Evolutionary conservation across 2,113 vertebrate genomes (phyloP), one percentile per base, ranked within the genome.

Genomic region (Epinephelus cyanopodus): DNA sequence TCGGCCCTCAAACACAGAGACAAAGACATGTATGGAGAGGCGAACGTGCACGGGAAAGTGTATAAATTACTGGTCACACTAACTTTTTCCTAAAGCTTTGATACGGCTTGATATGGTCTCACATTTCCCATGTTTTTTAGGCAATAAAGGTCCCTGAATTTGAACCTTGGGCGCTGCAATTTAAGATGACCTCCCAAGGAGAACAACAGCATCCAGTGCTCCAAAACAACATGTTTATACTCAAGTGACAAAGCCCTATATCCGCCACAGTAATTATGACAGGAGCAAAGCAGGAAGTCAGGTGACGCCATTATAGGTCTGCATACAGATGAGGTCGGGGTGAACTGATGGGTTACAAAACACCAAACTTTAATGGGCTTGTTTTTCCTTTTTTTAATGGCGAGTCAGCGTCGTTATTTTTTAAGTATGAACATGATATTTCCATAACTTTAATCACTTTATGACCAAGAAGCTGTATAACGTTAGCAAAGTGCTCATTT

Each of bases 21-120:
- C 91, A 94, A 90, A 92, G 85, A 81, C 84, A 19, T 72, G 85
- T 93, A 82, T 87, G 82, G 75, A 68, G 58, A 77, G 67, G 71
- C 74, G 54, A 70, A 19, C 68, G 14, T 65, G 21, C 33, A 57
- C 48, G 48, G 66, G 33, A 60, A 48, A 68, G 52, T 69, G 29
- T 66, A 84, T 68, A 82, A 75, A 80, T 68, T 5, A 81, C 57
- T 14, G 54, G n/a, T 73, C 66, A 54, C 13, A 53, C 47, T 71
- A 25, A 76, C 48, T 69, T 83, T 48, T 58, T n/a, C 21, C 78
- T 23, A 48, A 68, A 82, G 39, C 27, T 57, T 17, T 21, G 18
- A 0, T 52, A 54, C 68, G n/a, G 29, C 27, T 52, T 48, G 19
- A 29, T 37, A 64, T 17, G 33, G 8, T 57, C 29, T 10, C 0